These are phyloP conservation scores for Cephus rjabovi DNA, from an alignment of 2,888 invertebrate species.

Conservation along the genomic window DNA sequence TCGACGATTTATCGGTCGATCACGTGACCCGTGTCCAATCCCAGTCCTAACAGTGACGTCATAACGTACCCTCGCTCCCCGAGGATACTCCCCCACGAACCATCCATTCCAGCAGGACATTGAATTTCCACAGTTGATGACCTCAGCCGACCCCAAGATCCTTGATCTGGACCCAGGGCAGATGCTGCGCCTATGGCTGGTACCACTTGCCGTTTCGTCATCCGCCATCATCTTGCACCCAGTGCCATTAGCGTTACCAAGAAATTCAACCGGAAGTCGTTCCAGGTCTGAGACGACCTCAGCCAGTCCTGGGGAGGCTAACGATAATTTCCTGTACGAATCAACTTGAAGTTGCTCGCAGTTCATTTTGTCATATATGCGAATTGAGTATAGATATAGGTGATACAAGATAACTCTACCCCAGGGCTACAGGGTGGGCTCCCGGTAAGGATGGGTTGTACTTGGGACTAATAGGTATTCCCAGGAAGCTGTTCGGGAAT, in stretches of 20 bases:
- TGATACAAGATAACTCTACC: background rate
- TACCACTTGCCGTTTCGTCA: background rate
- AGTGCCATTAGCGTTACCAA: background rate
- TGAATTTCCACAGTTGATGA: background rate
- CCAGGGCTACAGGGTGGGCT: background rate
- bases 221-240: background rate
- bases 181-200: background rate
- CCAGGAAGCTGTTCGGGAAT: background rate
- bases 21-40: background rate
- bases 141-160: background rate
- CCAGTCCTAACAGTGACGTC: background rate
- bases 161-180: background rate
- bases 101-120: background rate
- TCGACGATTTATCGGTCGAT: background rate
- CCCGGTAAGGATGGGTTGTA: background rate
- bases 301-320: background rate
- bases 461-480: background rate
- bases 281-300: background rate
- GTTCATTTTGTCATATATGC: background rate
- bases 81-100: background rate
- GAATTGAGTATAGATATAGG: background rate
- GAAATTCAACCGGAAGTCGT: background rate
- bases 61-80: too few relatives aligned
- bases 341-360: background rate
- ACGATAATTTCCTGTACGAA: background rate